Evolutionary conservation across 2,797 vertebrate species (phyloP).

Genomic region (Champsocephalus esox): DNA sequence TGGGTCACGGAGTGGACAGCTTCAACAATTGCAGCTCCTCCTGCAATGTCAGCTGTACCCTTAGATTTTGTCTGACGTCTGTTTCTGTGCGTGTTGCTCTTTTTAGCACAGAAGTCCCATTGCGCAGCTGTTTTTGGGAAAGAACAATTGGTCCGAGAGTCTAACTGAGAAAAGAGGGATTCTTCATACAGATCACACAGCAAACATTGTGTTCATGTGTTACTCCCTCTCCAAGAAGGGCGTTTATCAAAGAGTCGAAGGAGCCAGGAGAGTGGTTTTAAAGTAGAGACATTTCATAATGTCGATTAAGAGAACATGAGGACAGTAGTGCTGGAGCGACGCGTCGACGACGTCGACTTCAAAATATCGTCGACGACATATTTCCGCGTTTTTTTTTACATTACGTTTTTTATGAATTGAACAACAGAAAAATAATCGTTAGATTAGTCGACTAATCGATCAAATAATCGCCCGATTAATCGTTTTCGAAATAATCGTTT

Average conservation of each 20-base stretch:
- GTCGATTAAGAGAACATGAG: not conserved
- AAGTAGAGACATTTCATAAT: not conserved
- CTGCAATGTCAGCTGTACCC: constrained; percentile 44
- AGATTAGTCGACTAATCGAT: no score
- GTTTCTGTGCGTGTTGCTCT: constrained; percentile 15
- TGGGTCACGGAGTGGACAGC: constrained; percentile 53
- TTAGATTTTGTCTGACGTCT: constrained; percentile 42
- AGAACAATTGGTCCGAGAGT: constrained; percentile 33
- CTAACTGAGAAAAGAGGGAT: constrained; percentile 14
- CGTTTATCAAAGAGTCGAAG: constrained; percentile 10
- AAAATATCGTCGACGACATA: no score
- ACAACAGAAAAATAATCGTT: no score
- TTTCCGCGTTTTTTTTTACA: no score
- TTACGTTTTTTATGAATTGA: no score
- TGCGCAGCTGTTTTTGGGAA: constrained; percentile 14
- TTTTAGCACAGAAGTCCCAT: constrained; percentile 29
- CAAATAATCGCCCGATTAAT: no score
- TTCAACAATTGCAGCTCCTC: constrained; percentile 59
- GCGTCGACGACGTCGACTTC: no score
- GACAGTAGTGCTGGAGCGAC: not conserved
- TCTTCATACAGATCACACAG: constrained; percentile 35
- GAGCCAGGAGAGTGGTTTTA: not conserved
- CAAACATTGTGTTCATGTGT: constrained; percentile 9
- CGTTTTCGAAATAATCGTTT: no score
- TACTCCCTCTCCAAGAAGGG: constrained; percentile 6